A percentile compares a stretch with the other conserved stretches of the same genome.
Evolutionary conservation across 2,113 vertebrate species (phyloP).

Genomic region (Tylochromis polylepis): DNA sequence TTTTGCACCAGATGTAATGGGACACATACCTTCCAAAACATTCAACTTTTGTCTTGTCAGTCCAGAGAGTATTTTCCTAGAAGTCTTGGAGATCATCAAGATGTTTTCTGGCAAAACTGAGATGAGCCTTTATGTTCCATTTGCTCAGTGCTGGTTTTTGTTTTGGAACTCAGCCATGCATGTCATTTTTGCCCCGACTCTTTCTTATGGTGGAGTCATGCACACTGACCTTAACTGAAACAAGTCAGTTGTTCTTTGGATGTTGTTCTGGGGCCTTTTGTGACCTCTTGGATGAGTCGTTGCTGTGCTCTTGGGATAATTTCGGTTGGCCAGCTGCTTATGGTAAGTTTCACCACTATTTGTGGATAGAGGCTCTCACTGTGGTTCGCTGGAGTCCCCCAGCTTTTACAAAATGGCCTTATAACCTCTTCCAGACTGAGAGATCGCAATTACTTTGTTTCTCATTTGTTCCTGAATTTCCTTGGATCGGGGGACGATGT

Average conservation of each 20-base stretch:
- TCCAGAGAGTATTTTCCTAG: background rate
- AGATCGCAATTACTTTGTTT: background rate
- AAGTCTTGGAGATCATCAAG: background rate
- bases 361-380: background rate
- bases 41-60: fast-evolving
- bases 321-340: background rate
- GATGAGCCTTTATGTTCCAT: no score
- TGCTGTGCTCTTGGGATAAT: background rate
- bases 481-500: background rate
- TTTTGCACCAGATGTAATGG: background rate
- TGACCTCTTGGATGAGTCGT: background rate
- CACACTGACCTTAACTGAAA: background rate
- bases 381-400: background rate
- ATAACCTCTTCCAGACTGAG: background rate
- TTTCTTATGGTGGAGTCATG: no score
- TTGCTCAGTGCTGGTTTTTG: no score
- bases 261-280: no score
- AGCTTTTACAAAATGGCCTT: background rate
- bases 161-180: no score
- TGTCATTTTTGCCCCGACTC: no score
- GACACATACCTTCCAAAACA: background rate
- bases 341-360: background rate
- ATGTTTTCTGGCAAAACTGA: no score
- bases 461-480: background rate
- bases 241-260: no score